phyloP scores from a whole-genome alignment of 2,113 vertebrate genomes.

The Recurvirostra avosetta region DNA sequence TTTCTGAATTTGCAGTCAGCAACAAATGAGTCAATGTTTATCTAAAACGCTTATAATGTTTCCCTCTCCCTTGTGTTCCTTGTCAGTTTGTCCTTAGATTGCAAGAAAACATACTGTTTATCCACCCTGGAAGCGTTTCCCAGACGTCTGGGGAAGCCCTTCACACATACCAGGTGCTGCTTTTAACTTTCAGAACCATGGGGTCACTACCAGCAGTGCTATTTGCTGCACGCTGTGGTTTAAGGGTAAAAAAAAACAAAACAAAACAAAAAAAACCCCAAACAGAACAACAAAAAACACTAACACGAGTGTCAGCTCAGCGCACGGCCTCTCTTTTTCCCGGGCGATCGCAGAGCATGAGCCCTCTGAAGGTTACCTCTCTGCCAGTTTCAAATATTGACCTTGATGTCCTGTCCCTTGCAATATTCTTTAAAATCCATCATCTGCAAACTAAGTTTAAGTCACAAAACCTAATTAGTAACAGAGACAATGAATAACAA shows the following conservation, averaged over 20 bases:
- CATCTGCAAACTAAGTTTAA: constrained; percentile 69
- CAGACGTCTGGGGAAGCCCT: background rate
- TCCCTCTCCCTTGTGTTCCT: background rate
- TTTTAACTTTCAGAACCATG: background rate
- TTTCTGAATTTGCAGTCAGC: background rate
- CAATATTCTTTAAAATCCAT: constrained; percentile 57
- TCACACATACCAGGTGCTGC: background rate
- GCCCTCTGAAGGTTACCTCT: constrained; percentile 26
- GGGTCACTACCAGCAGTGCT: background rate
- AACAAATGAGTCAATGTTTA: background rate
- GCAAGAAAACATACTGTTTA: background rate
- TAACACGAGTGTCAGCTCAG: background rate
- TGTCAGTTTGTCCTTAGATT: background rate
- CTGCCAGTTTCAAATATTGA: constrained; percentile 3
- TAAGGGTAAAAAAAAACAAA: background rate
- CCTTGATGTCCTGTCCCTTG: constrained; percentile 39
- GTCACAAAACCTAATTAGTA: constrained; percentile 70
- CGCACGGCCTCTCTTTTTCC: background rate
- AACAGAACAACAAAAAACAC: background rate
- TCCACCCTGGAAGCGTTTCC: background rate
- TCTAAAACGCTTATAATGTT: background rate
- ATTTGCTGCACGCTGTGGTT: background rate
- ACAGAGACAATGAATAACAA: constrained; percentile 68
- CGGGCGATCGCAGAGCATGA: background rate
- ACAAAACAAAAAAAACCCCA: too few relatives aligned